Percentiles rank a stretch among this genome's conserved stretches.
phyloP scores from a whole-genome alignment of 2,797 vertebrate species.

The Corythornis leucogaster region DNA sequence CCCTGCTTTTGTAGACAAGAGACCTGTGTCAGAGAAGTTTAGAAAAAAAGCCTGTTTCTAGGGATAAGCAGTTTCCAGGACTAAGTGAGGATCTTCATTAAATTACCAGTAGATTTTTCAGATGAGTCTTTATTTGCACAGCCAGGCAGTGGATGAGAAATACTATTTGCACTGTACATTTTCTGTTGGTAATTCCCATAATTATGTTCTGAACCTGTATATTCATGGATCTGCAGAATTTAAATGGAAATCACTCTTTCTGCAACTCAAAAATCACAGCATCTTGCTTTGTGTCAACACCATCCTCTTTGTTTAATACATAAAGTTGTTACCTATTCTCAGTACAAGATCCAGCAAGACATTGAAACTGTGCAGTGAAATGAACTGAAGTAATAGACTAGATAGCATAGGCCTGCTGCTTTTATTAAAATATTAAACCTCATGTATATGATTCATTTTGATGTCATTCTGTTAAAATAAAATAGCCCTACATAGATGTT shows the following conservation, averaged over 20 bases:
- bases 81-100: background rate
- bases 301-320: background rate
- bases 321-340: background rate
- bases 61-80: background rate
- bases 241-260: background rate
- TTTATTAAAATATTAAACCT: background rate
- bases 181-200: background rate
- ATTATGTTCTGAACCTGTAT: background rate
- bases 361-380: background rate
- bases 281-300: background rate
- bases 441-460: background rate
- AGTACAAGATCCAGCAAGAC: background rate
- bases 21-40: background rate
- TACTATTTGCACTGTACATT: background rate
- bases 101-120: background rate
- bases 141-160: background rate
- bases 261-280: background rate
- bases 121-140: background rate
- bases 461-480: background rate
- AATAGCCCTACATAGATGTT: background rate
- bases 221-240: background rate
- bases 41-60: background rate
- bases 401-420: background rate
- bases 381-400: background rate
- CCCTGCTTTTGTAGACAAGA: background rate